A percentile compares a stretch with the other conserved stretches of the same genome.
Evolutionary conservation across 2,888 invertebrate species (phyloP).

Genomic region (Frankliniella fusca): DNA sequence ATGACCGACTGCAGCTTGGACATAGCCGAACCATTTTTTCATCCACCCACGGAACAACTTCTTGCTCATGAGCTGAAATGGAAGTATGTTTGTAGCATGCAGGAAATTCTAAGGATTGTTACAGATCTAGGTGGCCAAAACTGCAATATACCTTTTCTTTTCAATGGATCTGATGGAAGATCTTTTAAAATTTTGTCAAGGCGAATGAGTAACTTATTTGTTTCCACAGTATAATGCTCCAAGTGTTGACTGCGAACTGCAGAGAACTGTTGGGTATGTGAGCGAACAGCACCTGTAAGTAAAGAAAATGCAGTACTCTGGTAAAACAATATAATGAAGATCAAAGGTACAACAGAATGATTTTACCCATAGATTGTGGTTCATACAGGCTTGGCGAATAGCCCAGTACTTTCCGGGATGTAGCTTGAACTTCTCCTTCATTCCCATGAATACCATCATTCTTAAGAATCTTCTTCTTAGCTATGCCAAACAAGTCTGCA

Average conservation of each 20-base stretch:
- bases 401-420: background rate
- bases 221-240: conserved; percentile 88
- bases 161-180: conserved; percentile 67
- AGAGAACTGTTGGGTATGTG: conserved; percentile 73
- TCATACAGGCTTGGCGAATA: background rate
- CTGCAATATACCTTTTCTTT: conserved; percentile 57
- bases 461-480: conserved; percentile 81
- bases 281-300: conserved; percentile 54
- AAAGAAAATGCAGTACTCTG: conserved; percentile 23
- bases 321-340: conserved; percentile 20
- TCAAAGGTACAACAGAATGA: conserved; percentile 28
- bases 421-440: conserved; percentile 50
- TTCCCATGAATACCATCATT: conserved; percentile 59
- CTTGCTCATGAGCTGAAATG: conserved; percentile 57
- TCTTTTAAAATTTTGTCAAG: conserved; percentile 84
- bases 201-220: conserved; percentile 90
- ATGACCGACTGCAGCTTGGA: conserved; percentile 84
- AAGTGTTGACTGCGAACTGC: conserved; percentile 61
- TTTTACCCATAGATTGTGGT: background rate
- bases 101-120: too few species aligned
- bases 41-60: conserved; percentile 85
- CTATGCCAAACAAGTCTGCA: conserved; percentile 72
- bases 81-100: background rate
- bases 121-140: background rate
- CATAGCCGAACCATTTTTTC: conserved; percentile 86